Evolutionary conservation across 2,888 invertebrate genomes (phyloP).

Genomic region (Meghimatium bilineatum): DNA sequence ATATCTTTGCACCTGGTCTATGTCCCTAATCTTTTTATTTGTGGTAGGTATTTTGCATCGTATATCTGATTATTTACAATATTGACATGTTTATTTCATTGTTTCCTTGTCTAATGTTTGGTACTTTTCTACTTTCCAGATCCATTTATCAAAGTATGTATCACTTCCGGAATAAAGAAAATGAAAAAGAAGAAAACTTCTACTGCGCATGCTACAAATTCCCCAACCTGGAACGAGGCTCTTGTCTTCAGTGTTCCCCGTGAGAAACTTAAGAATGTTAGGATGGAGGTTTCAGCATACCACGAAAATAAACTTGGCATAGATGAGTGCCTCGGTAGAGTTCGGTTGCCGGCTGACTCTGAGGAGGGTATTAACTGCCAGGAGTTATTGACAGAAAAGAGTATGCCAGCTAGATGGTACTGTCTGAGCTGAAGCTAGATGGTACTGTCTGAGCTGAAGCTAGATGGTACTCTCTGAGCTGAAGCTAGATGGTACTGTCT

Average conservation of each 20-base stretch:
- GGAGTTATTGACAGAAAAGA: constrained; percentile 69
- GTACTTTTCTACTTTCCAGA: constrained; percentile 80
- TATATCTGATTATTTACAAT: neutral
- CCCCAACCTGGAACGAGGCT: constrained; percentile 95
- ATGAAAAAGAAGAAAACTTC: constrained; percentile 92
- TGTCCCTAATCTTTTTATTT: too few species aligned
- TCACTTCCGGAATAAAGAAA: constrained; percentile 88
- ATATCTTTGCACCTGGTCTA: too few species aligned
- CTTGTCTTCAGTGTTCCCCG: constrained; percentile 85
- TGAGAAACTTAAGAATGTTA: constrained; percentile 80
- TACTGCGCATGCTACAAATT: constrained; percentile 84
- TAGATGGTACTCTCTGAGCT: too few species aligned
- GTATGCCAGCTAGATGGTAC: constrained; percentile 71
- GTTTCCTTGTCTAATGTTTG: neutral
- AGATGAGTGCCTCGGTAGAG: constrained; percentile 81
- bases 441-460: too few species aligned
- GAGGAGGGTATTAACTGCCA: constrained; percentile 72
- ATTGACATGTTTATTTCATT: neutral
- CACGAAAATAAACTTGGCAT: constrained; percentile 82
- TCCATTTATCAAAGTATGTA: constrained; percentile 90
- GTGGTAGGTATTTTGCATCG: neutral
- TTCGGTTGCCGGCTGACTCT: constrained; percentile 79
- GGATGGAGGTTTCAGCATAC: constrained; percentile 81
- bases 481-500: too few species aligned
- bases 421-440: constrained; percentile 52